These are phyloP conservation scores for Neofelis nebulosa DNA, from an alignment of 2,113 vertebrate genomes.

Conservation along the genomic window DNA sequence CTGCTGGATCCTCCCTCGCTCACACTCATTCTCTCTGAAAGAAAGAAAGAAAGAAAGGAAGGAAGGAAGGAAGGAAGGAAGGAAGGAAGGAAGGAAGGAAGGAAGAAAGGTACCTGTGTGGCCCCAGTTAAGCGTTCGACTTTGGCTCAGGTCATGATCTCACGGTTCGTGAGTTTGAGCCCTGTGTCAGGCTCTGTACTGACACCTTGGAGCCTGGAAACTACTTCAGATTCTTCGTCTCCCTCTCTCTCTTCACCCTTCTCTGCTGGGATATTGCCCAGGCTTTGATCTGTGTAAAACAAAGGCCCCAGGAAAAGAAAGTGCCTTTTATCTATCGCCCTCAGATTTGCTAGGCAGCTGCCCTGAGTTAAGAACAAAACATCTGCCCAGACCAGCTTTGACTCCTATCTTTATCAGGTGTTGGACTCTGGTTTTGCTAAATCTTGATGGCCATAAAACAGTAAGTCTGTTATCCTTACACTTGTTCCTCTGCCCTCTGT, in stretches of 20 bases:
- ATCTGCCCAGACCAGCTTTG: not conserved
- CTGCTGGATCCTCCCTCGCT: too few relatives aligned
- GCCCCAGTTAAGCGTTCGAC: too few relatives aligned
- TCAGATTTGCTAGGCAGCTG: not conserved
- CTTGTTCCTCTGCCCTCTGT: not conserved
- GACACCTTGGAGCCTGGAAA: too few relatives aligned
- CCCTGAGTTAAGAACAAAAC: not conserved
- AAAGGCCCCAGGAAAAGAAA: not conserved
- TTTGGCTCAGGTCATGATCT: too few relatives aligned
- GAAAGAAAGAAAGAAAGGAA: too few relatives aligned
- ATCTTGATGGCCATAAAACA: constrained; percentile 31
- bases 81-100: too few relatives aligned
- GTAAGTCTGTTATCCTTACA: not conserved
- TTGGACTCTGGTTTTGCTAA: constrained; percentile 22
- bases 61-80: too few relatives aligned
- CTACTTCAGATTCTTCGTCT: too few relatives aligned
- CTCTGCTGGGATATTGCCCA: not conserved
- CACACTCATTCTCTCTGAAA: too few relatives aligned
- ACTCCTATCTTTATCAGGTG: not conserved
- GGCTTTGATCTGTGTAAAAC: not conserved
- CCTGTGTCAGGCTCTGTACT: too few relatives aligned
- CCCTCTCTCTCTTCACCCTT: not conserved
- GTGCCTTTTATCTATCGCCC: not conserved
- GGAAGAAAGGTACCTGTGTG: too few relatives aligned
- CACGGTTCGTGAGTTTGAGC: too few relatives aligned